A percentile compares a stretch with the other conserved stretches of the same genome.
phyloP scores from a whole-genome alignment of 2,888 invertebrate species.

The Stenodema calcarata region DNA sequence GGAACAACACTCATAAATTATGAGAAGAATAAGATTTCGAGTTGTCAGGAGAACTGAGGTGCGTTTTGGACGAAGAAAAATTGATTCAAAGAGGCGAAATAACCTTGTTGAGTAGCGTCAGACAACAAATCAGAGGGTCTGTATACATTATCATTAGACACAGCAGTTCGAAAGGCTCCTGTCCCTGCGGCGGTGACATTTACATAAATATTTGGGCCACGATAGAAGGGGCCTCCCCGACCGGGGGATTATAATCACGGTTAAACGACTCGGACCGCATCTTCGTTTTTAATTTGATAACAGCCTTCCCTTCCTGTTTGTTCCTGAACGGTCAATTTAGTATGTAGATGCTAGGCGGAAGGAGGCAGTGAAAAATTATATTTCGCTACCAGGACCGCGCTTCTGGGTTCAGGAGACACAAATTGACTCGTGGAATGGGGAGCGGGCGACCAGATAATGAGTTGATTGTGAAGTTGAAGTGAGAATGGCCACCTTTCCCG shows the following conservation, averaged over 20 bases:
- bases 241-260: neutral
- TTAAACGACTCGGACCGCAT: neutral
- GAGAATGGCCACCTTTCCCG: neutral
- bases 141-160: neutral
- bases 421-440: neutral
- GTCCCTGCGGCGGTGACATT: neutral
- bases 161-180: neutral
- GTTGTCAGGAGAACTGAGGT: no score
- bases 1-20: no score
- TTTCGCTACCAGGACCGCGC: neutral
- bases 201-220: neutral
- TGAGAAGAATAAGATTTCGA: no score
- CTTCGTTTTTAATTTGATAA: neutral
- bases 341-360: neutral
- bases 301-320: neutral
- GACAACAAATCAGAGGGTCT: neutral
- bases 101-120: neutral
- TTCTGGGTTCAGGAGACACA: neutral
- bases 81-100: neutral
- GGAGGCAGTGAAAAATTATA: neutral
- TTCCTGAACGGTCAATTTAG: neutral
- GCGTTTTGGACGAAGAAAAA: neutral
- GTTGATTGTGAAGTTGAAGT: neutral
- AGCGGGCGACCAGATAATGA: neutral
- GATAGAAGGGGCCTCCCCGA: neutral